Evolutionary conservation across 2,797 vertebrate genomes (phyloP).

Genomic region (Sebastes elongatus): DNA sequence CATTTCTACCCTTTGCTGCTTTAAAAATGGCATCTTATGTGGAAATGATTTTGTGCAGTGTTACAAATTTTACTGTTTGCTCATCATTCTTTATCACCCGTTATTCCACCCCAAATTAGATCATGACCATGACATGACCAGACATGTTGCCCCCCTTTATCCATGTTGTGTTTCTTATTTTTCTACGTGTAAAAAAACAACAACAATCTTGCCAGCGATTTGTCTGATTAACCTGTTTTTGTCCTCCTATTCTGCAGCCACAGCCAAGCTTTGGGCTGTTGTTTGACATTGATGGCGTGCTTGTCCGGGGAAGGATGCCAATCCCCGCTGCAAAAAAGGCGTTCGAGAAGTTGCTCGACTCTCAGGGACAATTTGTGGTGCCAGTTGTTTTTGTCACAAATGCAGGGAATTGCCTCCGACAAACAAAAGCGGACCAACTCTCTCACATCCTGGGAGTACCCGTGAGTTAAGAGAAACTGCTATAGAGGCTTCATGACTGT

Average conservation of each 20-base stretch:
- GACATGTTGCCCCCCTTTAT: background rate
- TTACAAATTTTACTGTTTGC: background rate
- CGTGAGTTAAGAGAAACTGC: constrained; percentile 77
- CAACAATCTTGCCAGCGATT: background rate
- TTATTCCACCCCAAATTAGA: background rate
- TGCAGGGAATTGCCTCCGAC: constrained; percentile 91
- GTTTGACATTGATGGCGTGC: constrained; percentile 93
- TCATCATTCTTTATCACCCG: background rate
- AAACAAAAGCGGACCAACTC: constrained; percentile 91
- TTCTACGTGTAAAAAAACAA: background rate
- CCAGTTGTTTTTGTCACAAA: constrained; percentile 95
- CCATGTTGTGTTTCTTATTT: background rate
- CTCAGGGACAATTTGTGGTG: constrained; percentile 88
- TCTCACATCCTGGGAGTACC: constrained; percentile 89
- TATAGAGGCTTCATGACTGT: background rate
- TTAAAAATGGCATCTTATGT: no score
- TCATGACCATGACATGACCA: no score
- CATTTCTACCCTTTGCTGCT: no score
- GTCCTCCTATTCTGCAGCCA: constrained; percentile 30
- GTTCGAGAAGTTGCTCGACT: constrained; percentile 88
- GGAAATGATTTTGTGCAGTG: background rate
- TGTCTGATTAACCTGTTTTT: background rate
- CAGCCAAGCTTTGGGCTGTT: constrained; percentile 89
- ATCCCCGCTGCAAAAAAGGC: constrained; percentile 89
- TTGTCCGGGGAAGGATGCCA: constrained; percentile 88